These are phyloP conservation scores for Onychostoma macrolepis DNA, from an alignment of 2,113 vertebrate genomes.

Conservation along the genomic window DNA sequence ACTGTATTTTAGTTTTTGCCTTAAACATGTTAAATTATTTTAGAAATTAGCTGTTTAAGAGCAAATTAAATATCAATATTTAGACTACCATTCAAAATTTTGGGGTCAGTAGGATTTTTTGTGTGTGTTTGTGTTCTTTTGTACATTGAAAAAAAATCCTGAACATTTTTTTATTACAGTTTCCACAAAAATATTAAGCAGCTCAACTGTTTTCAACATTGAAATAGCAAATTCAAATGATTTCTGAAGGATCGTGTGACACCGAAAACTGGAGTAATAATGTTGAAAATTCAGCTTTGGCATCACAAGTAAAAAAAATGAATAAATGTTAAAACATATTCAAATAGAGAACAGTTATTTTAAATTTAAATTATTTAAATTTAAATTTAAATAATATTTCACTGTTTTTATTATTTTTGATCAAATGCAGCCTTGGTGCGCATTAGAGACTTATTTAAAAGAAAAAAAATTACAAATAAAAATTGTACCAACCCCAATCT, in stretches of 20 bases:
- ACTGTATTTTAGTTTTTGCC: background rate
- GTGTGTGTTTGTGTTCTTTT: background rate
- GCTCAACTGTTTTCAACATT: background rate
- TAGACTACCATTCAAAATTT: background rate
- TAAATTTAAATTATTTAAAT: background rate
- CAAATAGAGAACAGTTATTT: background rate
- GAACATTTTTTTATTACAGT: too few species aligned
- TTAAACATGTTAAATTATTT: background rate
- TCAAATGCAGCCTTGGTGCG: background rate
- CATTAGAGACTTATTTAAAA: background rate
- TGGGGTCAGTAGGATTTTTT: background rate
- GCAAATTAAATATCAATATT: background rate
- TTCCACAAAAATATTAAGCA: background rate
- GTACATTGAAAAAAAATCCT: background rate
- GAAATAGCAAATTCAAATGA: background rate
- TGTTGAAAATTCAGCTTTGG: background rate
- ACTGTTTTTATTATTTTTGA: background rate
- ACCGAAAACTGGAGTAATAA: background rate
- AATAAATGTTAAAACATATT: background rate
- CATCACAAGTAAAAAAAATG: background rate
- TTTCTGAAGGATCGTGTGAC: background rate
- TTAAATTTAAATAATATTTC: background rate
- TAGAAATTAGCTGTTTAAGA: background rate
- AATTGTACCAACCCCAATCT: background rate
- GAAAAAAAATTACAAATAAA: rapidly evolving